These are phyloP conservation scores for Harpalus rubripes DNA, from an alignment of 2,888 invertebrate genomes.

Conservation along the genomic window DNA sequence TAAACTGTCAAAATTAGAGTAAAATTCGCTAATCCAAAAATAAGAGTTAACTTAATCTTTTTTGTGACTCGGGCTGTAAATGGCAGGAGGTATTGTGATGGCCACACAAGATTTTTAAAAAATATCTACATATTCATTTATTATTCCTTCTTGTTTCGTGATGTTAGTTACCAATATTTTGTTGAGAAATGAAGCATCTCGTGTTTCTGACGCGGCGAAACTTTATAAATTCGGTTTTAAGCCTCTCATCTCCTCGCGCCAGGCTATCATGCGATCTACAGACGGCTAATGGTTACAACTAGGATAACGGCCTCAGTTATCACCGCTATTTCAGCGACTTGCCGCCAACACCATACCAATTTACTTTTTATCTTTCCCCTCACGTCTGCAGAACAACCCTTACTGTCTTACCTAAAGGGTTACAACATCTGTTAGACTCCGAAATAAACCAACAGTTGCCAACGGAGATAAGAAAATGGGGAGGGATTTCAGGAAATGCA, in stretches of 20 bases:
- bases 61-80: too few relatives aligned
- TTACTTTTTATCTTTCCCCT: conserved; percentile 57
- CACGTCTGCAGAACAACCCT: conserved; percentile 39
- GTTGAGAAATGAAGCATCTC: conserved; percentile 7
- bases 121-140: too few relatives aligned
- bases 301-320: conserved; percentile 63
- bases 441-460: neutral
- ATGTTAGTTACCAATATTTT: too few relatives aligned
- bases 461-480: neutral
- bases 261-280: conserved; percentile 57
- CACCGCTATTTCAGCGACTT: conserved; percentile 63
- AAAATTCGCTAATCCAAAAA: too few relatives aligned
- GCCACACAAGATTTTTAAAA: too few relatives aligned
- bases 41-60: too few relatives aligned
- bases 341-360: conserved; percentile 56
- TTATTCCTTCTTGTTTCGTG: too few relatives aligned
- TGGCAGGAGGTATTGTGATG: too few relatives aligned
- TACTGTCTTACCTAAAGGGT: neutral
- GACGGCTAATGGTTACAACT: conserved; percentile 61
- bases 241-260: neutral
- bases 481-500: neutral
- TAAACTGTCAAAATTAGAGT: too few relatives aligned
- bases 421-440: neutral
- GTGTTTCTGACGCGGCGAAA: neutral
- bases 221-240: conserved; percentile 3